Percentiles rank a stretch among this genome's conserved stretches.
Conservation (phyloP, 2,888 invertebrate species). For the Junonia oenone region DNA sequence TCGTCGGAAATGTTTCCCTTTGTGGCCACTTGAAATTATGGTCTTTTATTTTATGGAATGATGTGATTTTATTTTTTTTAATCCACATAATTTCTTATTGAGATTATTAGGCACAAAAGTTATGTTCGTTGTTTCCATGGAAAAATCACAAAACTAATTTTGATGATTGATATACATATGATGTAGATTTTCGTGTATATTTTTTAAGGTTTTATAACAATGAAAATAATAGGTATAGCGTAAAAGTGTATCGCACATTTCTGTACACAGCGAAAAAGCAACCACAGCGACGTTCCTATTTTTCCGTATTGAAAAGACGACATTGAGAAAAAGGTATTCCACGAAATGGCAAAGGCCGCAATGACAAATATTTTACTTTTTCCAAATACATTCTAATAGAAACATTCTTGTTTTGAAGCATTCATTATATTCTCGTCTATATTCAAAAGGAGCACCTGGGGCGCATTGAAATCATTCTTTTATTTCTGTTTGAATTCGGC, state of each 20-base stretch:
- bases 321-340: neutral
- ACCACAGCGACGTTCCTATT: neutral
- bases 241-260: too few relatives aligned
- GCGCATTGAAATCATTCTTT: constrained; percentile 24
- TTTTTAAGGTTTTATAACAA: too few relatives aligned
- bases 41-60: neutral
- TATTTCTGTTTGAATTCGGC: constrained; percentile 24
- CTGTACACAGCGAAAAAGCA: too few relatives aligned
- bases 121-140: too few relatives aligned
- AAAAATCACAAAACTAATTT: too few relatives aligned
- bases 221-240: too few relatives aligned
- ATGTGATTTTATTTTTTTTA: neutral
- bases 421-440: constrained; percentile 19
- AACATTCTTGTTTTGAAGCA: constrained; percentile 2
- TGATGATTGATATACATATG: too few relatives aligned
- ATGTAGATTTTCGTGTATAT: too few relatives aligned
- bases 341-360: neutral
- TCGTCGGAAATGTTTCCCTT: constrained; percentile 34
- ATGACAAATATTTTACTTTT: neutral
- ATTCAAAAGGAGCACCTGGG: constrained; percentile 23
- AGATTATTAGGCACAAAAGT: too few relatives aligned
- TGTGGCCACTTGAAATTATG: neutral
- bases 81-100: too few relatives aligned
- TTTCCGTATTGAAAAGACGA: neutral
- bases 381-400: neutral